Evolutionary conservation across 2,113 vertebrate genomes (phyloP).

Genomic region (Protobothrops flavoviridis): DNA sequence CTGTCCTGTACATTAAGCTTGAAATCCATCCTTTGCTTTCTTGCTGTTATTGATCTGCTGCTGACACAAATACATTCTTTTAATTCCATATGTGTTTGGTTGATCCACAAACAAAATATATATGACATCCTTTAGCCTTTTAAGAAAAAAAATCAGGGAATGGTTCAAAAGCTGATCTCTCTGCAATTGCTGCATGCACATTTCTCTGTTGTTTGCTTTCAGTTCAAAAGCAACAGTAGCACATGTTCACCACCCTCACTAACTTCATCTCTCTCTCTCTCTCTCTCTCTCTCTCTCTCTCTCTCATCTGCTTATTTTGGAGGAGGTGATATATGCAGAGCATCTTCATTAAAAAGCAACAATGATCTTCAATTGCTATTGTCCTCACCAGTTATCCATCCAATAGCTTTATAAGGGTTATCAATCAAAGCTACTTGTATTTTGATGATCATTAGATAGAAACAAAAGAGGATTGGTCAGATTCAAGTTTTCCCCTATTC

Average conservation of each 20-base stretch:
- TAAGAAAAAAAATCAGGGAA: not conserved
- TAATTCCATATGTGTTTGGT: not conserved
- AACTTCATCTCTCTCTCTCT: no score
- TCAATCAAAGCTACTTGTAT: not conserved
- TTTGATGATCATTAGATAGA: not conserved
- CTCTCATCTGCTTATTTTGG: not conserved
- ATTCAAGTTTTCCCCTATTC: not conserved
- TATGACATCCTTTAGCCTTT: not conserved
- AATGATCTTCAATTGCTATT: not conserved
- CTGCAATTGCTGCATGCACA: not conserved
- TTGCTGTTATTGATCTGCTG: not conserved
- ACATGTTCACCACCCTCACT: not conserved
- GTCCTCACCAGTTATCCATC: not conserved
- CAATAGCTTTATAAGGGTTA: not conserved
- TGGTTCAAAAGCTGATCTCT: no score
- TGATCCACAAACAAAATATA: not conserved
- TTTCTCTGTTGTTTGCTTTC: not conserved
- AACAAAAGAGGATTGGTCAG: not conserved
- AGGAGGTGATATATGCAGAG: not conserved
- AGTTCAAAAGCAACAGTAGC: not conserved
- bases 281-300: no score
- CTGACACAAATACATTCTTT: not conserved
- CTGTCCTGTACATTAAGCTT: not conserved
- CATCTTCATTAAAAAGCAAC: not conserved
- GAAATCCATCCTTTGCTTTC: not conserved